Conservation (phyloP, 2,888 invertebrate species). For the Drosophila basisetae region DNA sequence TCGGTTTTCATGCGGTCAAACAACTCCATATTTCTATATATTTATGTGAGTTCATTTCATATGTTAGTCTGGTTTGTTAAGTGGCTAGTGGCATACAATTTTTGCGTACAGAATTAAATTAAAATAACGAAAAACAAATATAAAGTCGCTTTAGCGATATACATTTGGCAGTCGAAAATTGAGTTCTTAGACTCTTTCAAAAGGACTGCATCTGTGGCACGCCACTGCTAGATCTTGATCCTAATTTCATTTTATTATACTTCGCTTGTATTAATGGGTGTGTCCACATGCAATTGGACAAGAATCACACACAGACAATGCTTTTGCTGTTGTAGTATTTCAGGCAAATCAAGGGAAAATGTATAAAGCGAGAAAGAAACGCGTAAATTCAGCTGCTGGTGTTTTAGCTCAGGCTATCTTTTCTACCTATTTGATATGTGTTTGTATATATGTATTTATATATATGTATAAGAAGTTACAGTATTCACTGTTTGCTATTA, state of each 20-base stretch:
- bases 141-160: not conserved
- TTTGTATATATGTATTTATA: not conserved
- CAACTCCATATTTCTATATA: not conserved
- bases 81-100: not conserved
- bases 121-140: not conserved
- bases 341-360: slow-evolving; percentile 24
- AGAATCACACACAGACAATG: not conserved
- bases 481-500: slow-evolving; percentile 28
- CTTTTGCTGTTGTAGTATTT: not conserved
- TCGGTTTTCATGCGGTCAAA: not conserved
- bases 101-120: not conserved
- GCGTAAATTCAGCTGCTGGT: slow-evolving; percentile 11
- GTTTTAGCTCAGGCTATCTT: not conserved
- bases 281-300: not conserved
- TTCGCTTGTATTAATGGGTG: not conserved
- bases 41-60: not conserved
- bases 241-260: not conserved
- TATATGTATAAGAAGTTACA: slow-evolving; percentile 19
- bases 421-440: not conserved
- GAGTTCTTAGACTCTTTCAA: not conserved
- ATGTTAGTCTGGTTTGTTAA: not conserved
- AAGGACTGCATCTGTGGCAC: not conserved
- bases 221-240: not conserved
- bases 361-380: slow-evolving; percentile 15
- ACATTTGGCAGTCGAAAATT: not conserved